These are phyloP conservation scores for Origma solitaria DNA, from an alignment of 2,113 vertebrate genomes.

Conservation along the genomic window DNA sequence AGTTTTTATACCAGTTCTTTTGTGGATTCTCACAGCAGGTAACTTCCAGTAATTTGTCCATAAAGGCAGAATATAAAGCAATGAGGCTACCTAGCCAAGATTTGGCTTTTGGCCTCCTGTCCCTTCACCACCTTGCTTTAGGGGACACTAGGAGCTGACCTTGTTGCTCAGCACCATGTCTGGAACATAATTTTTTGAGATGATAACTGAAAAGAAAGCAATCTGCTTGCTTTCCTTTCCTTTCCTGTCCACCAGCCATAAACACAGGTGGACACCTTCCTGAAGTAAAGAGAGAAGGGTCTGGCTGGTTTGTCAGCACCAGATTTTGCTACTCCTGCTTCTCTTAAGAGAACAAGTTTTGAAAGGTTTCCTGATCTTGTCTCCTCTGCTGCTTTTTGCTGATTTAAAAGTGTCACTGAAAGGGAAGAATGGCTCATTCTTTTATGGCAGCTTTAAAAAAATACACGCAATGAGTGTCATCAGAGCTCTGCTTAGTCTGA, in stretches of 20 bases:
- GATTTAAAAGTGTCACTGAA: neutral
- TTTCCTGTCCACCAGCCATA: neutral
- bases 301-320: neutral
- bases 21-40: slow-evolving; percentile 99
- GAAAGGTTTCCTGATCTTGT: neutral
- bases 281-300: neutral
- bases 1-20: slow-evolving; percentile 99
- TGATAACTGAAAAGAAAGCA: neutral
- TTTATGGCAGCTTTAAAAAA: neutral
- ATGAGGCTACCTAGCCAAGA: neutral
- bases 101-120: neutral
- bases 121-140: neutral
- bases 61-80: neutral
- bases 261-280: neutral
- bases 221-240: neutral
- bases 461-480: neutral
- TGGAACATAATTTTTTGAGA: neutral
- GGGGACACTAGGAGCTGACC: neutral
- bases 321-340: neutral
- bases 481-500: neutral
- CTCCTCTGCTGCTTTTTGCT: neutral
- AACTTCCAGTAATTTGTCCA: slow-evolving; percentile 17
- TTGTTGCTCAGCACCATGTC: neutral
- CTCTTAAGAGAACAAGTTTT: neutral
- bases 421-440: neutral